phyloP scores from a whole-genome alignment of 2,888 invertebrate species.

The Mythimna lalbum region DNA sequence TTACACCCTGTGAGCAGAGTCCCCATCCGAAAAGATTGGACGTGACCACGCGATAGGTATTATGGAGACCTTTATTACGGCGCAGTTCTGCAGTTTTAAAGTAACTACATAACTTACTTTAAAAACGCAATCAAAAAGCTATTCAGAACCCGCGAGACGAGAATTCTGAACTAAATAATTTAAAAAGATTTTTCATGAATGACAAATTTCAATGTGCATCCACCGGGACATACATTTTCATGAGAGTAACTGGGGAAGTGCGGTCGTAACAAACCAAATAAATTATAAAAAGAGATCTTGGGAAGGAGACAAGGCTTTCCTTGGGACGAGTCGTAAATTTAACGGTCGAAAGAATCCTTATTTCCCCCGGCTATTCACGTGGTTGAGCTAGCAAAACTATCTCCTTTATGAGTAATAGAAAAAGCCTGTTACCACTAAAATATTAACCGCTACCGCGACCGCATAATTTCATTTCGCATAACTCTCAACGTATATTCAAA shows the following conservation, averaged over 20 bases:
- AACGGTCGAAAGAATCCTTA: constrained; percentile 88
- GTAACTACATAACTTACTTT: constrained; percentile 34
- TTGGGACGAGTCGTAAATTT: constrained; percentile 90
- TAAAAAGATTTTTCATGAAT: constrained; percentile 58
- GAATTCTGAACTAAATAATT: constrained; percentile 42
- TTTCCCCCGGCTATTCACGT: constrained; percentile 86
- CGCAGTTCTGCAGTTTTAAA: constrained; percentile 40
- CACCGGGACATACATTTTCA: constrained; percentile 75
- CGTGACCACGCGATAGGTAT: constrained; percentile 80
- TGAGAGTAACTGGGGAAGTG: constrained; percentile 76
- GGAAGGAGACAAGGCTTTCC: constrained; percentile 84
- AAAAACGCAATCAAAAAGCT: constrained; percentile 51
- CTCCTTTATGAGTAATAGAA: constrained; percentile 83
- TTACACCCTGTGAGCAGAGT: constrained; percentile 87
- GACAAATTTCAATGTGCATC: constrained; percentile 72
- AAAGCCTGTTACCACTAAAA: constrained; percentile 70
- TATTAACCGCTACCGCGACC: constrained; percentile 63
- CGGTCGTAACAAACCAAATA: constrained; percentile 87
- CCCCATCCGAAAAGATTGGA: constrained; percentile 87
- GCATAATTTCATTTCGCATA: constrained; percentile 57
- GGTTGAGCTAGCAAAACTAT: constrained; percentile 85
- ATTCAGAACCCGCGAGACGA: constrained; percentile 42
- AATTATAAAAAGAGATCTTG: constrained; percentile 88
- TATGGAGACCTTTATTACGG: constrained; percentile 57
- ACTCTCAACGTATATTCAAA: constrained; percentile 40